Percentiles rank a stretch among this genome's conserved stretches.
phyloP scores from a whole-genome alignment of 2,113 vertebrate genomes.

The Edolisoma coerulescens region DNA sequence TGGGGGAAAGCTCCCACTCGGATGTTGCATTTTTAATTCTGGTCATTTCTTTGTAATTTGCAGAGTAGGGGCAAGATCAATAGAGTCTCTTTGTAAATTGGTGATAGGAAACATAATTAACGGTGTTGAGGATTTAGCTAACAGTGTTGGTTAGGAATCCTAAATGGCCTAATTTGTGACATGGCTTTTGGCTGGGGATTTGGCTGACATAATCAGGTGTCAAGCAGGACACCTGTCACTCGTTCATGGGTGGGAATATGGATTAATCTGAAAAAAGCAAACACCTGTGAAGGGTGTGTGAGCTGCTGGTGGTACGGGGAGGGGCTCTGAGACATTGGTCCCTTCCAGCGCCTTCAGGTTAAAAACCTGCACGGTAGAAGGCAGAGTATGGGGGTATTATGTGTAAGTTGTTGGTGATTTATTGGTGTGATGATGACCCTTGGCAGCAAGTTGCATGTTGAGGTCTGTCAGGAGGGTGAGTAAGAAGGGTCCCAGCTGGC shows the following conservation, averaged over 20 bases:
- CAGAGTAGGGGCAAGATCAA: constrained; percentile 12
- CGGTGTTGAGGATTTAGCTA: constrained; percentile 31
- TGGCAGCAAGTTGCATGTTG: neutral
- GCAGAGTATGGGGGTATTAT: neutral
- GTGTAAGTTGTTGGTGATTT: neutral
- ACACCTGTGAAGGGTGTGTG: neutral
- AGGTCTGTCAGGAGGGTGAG: neutral
- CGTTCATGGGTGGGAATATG: neutral
- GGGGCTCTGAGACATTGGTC: neutral
- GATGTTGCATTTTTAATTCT: neutral
- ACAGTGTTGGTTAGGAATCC: constrained; percentile 35
- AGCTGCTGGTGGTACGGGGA: neutral
- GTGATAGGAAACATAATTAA: constrained; percentile 57
- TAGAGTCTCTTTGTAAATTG: constrained; percentile 29
- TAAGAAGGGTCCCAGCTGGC: neutral
- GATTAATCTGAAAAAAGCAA: neutral
- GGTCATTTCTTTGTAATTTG: constrained; percentile 2
- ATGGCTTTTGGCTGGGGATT: neutral
- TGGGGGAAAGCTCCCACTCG: neutral
- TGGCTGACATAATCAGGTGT: neutral
- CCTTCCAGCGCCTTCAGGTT: neutral
- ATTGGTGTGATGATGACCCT: neutral
- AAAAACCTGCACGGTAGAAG: neutral
- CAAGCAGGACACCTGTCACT: neutral
- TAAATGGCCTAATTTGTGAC: constrained; percentile 21